These are phyloP conservation scores for Gortyna flavago DNA, from an alignment of 2,888 invertebrate genomes.

Conservation along the genomic window DNA sequence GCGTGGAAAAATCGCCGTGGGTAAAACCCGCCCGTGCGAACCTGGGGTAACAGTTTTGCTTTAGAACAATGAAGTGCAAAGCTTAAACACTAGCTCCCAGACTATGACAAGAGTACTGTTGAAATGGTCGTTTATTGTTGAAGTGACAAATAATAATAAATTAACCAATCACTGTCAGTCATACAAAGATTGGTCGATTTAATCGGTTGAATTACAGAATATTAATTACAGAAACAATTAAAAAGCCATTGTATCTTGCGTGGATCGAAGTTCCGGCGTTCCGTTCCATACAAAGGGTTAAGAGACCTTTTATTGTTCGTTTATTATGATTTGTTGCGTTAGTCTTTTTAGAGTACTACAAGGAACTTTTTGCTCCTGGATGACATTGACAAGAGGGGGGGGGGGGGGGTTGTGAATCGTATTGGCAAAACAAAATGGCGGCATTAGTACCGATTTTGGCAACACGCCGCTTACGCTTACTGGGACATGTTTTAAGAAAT, in stretches of 20 bases:
- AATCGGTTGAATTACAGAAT: too few relatives aligned
- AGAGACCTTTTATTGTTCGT: neutral
- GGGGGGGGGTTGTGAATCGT: neutral
- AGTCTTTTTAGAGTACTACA: neutral
- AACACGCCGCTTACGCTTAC: too few relatives aligned
- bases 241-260: too few relatives aligned
- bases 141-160: constrained; percentile 14
- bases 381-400: neutral
- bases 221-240: too few relatives aligned
- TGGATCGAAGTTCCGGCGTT: too few relatives aligned
- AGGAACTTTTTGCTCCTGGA: neutral
- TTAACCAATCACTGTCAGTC: neutral
- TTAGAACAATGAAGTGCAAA: constrained; percentile 4
- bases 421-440: neutral
- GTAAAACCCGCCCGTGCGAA: too few relatives aligned
- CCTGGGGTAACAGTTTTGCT: neutral
- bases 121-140: neutral
- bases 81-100: constrained; percentile 7
- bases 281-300: neutral
- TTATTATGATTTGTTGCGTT: constrained; percentile 12
- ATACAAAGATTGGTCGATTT: neutral
- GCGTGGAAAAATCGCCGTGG: neutral
- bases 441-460: neutral
- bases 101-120: neutral
- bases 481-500: neutral